Percentiles rank a stretch among this genome's conserved stretches.
phyloP scores from a whole-genome alignment of 2,888 invertebrate species.

The Neoaliturus tenellus region DNA sequence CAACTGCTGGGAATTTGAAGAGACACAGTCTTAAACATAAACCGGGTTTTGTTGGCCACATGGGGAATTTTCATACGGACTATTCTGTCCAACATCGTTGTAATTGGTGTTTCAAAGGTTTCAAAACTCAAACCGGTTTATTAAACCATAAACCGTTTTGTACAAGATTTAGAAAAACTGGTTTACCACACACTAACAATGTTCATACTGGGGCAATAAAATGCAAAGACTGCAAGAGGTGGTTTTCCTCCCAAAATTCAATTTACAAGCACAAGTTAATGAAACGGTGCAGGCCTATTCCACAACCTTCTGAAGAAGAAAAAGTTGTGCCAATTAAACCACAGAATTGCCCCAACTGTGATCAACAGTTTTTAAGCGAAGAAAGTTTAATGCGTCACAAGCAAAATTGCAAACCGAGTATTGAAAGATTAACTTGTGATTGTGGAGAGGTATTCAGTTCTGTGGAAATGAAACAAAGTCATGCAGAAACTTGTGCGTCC shows the following conservation, averaged over 20 bases:
- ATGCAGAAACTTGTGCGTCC: constrained; percentile 8
- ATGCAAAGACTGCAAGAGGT: constrained; percentile 54
- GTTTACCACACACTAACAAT: neutral
- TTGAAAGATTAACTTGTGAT: constrained; percentile 33
- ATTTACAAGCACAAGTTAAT: constrained; percentile 53
- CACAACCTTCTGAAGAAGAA: neutral
- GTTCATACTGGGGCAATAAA: constrained; percentile 12
- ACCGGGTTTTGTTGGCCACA: neutral
- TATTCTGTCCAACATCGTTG: constrained; percentile 6
- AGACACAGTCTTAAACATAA: constrained; percentile 52
- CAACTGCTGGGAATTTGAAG: constrained; percentile 52
- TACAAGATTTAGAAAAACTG: neutral
- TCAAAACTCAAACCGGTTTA: constrained; percentile 19
- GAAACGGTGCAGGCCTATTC: constrained; percentile 26
- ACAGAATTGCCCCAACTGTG: constrained; percentile 44
- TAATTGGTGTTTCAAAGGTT: constrained; percentile 14
- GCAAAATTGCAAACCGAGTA: constrained; percentile 44
- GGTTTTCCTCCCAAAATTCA: constrained; percentile 50
- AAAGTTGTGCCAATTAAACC: neutral
- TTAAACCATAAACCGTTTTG: constrained; percentile 33
- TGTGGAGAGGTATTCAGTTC: constrained; percentile 41
- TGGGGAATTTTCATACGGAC: neutral
- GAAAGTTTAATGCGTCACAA: constrained; percentile 49
- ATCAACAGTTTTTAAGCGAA: constrained; percentile 42
- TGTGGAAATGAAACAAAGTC: constrained; percentile 12